Conservation (phyloP, 2,797 vertebrate genomes). For the Tangara arthus region DNA sequence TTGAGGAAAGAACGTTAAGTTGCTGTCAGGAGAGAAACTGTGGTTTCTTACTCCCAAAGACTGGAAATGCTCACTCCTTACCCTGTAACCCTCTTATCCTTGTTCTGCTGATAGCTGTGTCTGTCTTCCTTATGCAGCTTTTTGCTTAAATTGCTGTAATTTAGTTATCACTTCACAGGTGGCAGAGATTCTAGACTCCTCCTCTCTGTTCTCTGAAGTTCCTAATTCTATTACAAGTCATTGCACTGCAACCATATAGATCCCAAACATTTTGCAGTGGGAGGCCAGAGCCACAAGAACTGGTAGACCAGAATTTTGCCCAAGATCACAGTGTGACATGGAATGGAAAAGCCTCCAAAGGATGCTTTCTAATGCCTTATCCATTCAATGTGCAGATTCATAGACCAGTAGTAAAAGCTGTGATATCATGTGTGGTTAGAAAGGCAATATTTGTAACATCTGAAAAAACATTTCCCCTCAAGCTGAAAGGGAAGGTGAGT, state of each 20-base stretch:
- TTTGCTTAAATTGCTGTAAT: not conserved
- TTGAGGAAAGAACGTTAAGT: not conserved
- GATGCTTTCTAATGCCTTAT: not conserved
- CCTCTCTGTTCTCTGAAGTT: not conserved
- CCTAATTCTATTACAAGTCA: not conserved
- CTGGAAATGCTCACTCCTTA: not conserved
- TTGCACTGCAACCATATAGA: not conserved
- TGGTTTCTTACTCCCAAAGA: not conserved
- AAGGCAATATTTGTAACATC: not conserved
- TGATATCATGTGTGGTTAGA: not conserved
- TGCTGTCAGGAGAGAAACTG: not conserved
- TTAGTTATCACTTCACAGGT: not conserved
- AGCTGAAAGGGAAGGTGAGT: not conserved
- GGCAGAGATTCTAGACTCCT: not conserved
- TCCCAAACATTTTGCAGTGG: not conserved
- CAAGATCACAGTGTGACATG: rapidly evolving
- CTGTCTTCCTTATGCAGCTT: not conserved
- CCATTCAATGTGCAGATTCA: not conserved
- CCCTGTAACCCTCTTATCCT: not conserved
- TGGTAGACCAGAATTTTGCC: not conserved
- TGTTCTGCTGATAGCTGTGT: not conserved
- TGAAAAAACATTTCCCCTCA: not conserved
- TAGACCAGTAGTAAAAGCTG: not conserved
- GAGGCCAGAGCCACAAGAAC: not conserved
- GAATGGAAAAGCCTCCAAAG: not conserved